These are phyloP conservation scores for Pholis gunnellus DNA, from an alignment of 2,113 vertebrate genomes.

Conservation along the genomic window DNA sequence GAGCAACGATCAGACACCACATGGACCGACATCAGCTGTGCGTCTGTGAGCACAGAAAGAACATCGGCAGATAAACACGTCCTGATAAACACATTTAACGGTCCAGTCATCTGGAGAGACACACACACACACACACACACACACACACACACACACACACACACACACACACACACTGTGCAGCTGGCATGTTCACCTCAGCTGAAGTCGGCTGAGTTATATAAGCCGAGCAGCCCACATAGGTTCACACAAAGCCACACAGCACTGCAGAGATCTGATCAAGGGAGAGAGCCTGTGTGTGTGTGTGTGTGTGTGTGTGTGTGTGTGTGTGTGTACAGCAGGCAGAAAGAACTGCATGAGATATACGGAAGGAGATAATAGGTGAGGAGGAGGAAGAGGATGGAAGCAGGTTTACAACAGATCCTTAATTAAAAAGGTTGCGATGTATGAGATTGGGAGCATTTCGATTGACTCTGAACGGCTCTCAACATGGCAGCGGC, in stretches of 20 bases:
- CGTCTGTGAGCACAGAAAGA: slow-evolving; percentile 35
- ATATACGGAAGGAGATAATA: slow-evolving; percentile 8
- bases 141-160: slow-evolving; percentile 37
- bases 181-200: slow-evolving; percentile 73
- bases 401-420: not conserved
- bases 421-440: not conserved
- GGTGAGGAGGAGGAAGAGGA: slow-evolving; percentile 1
- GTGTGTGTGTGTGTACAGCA: slow-evolving; percentile 13
- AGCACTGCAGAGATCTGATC: slow-evolving; percentile 69
- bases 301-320: slow-evolving; percentile 20
- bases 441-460: not conserved
- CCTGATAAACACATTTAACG: slow-evolving; percentile 57
- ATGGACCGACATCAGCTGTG: slow-evolving; percentile 59
- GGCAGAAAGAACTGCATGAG: slow-evolving; percentile 7
- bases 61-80: slow-evolving; percentile 51
- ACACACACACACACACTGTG: slow-evolving; percentile 43
- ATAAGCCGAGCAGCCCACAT: slow-evolving; percentile 79
- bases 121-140: slow-evolving; percentile 25
- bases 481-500: not conserved
- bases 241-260: slow-evolving; percentile 70
- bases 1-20: not conserved
- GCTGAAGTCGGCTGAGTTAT: slow-evolving; percentile 75
- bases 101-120: slow-evolving; percentile 63
- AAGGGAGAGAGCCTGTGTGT: slow-evolving; percentile 15
- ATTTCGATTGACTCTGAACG: not conserved